Evolutionary conservation across 2,888 invertebrate genomes (phyloP).

Genomic region (Busseola fusca): DNA sequence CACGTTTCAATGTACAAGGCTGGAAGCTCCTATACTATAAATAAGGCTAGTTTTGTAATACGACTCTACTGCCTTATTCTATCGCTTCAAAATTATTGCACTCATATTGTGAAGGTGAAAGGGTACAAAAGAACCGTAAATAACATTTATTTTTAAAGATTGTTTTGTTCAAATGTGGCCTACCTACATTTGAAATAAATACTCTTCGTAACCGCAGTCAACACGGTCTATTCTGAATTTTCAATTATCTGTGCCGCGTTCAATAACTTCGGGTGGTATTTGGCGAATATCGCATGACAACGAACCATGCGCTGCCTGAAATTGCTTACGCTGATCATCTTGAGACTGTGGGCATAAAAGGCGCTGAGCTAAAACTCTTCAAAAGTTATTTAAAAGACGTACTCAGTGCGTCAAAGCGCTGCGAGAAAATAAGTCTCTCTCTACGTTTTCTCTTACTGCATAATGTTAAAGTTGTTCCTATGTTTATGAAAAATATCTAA

Average conservation of each 20-base stretch:
- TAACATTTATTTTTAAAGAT: not conserved
- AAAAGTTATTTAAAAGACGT: too few relatives aligned
- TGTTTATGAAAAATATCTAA: not conserved
- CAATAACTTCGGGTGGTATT: not conserved
- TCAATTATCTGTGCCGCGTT: not conserved
- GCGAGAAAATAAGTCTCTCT: slow-evolving; percentile 19
- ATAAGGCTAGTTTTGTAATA: not conserved
- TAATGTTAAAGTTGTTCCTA: not conserved
- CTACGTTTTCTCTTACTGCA: slow-evolving; percentile 13
- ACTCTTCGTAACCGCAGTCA: not conserved
- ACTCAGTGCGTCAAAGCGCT: too few relatives aligned
- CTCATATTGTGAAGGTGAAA: not conserved
- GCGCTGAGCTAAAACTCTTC: too few relatives aligned
- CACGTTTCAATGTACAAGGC: slow-evolving; percentile 34
- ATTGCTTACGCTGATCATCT: not conserved
- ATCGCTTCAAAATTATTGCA: not conserved
- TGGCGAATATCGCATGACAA: not conserved
- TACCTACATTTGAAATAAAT: too few relatives aligned
- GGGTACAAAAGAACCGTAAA: not conserved
- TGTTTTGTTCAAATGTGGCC: not conserved
- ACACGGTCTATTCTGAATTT: not conserved
- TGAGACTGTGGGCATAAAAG: too few relatives aligned
- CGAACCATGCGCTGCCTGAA: not conserved
- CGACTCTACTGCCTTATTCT: not conserved
- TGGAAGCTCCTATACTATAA: not conserved